Base-by-base conservation (phyloP, 2,113 vertebrate species). In the Apteryx mantelli region DNA sequence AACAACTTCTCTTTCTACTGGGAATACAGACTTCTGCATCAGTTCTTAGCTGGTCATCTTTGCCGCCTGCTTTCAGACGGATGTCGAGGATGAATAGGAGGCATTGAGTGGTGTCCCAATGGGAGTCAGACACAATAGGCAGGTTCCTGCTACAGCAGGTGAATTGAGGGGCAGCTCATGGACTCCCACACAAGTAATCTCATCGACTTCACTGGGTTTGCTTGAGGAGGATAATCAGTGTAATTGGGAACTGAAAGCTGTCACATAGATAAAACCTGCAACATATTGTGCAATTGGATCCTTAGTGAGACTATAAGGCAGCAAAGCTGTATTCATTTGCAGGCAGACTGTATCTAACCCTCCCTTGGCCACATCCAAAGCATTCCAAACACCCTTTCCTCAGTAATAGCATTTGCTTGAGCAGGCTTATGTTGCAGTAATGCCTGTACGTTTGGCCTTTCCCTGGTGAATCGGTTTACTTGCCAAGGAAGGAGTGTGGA, bases 21-120 rank as follows among this genome's bases (percentile, higher is more conserved):
- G 40, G 42, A 82, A 82, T 60, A n/a, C 8, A 66, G 34, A 46
- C 6, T 64, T 58, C 56, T 87, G 11, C 38, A 46, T 82, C 46
- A 6, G 1, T 52, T 74, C 61, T 60, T 65, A 38, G 28, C 3
- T 70, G 63, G 50, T 76, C 26, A 25, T 30, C 44, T 82, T 87
- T 52, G 8, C 61, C 75, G 24, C 34, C 24, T 81, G 26, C 46
- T 83, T 82, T 83, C 36, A 40, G 9, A 10, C 32, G 42, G 88
- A 50, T 61, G 25, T 44, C 0, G 0, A 89, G 21, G 34, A 75
- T 40, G 34, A 90, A 44, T 11, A 65, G 42, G 25, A 0, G 1
- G 36, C 65, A 65, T 30, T 85, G 76, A 91, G 46, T 3, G 11
- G 15, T 56, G 61, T 34, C 34, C 86, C 58, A 18, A 3, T 32